These are phyloP conservation scores for Chaenodraco wilsoni DNA, from an alignment of 2,797 vertebrate species.

Conservation along the genomic window DNA sequence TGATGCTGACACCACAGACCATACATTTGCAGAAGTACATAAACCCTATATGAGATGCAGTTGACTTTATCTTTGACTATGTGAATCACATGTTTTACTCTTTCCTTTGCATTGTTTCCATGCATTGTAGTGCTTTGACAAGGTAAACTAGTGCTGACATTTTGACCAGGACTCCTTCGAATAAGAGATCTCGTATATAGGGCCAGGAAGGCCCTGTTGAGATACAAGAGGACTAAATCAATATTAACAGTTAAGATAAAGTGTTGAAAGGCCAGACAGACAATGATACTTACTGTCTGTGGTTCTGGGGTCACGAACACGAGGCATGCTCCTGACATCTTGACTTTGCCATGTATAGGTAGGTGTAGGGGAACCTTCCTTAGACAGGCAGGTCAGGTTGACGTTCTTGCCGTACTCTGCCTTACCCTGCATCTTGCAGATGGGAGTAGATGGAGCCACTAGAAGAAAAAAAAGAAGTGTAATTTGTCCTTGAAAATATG, in stretches of 20 bases:
- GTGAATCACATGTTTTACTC: no score
- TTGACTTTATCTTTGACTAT: no score
- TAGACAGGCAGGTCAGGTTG: conserved; percentile 87
- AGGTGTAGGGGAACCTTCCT: conserved; percentile 88
- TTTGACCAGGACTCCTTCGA: no score
- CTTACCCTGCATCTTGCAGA: conserved; percentile 84
- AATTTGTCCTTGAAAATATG: neutral
- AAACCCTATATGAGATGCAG: neutral
- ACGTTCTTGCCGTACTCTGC: conserved; percentile 85
- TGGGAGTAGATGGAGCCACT: conserved; percentile 90
- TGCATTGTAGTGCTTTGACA: no score
- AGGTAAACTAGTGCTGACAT: no score
- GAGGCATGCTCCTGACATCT: conserved; percentile 37
- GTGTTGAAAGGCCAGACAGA: neutral
- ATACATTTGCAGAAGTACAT: neutral
- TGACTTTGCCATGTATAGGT: conserved; percentile 86
- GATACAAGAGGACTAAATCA: no score
- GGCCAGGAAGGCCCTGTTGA: no score
- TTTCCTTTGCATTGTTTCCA: no score
- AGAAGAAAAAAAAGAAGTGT: neutral
- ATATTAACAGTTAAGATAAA: no score
- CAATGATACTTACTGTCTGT: conserved; percentile 67
- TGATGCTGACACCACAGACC: neutral
- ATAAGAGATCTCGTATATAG: no score
- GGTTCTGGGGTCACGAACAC: conserved; percentile 12